Evolutionary conservation across 1,140 invertebrate species (phyloP).

Genomic region (Zaprionus kolodkinae): DNA sequence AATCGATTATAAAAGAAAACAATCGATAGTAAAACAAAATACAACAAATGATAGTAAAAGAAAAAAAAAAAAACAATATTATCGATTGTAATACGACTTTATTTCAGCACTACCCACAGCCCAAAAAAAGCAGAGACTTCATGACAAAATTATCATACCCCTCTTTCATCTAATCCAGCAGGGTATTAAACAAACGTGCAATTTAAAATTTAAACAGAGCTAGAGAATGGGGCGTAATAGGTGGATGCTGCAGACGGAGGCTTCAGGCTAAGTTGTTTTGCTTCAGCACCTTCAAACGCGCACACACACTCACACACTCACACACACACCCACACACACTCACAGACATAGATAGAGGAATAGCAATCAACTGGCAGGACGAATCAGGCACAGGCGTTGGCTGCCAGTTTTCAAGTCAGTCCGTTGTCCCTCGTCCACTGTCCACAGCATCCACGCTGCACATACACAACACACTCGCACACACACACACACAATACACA

Average conservation of each 20-base stretch:
- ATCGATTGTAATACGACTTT: no score
- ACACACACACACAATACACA: conserved; percentile 10
- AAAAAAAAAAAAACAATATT: no score
- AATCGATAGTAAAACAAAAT: no score
- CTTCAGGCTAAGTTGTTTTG: conserved; percentile 40
- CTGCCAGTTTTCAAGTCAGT: conserved; percentile 25
- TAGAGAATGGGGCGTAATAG: background rate
- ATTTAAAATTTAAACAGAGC: conserved; percentile 34
- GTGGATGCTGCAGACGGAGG: background rate
- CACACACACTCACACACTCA: conserved; percentile 9
- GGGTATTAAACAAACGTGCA: conserved; percentile 31
- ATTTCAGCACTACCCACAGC: no score
- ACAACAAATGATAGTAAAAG: no score
- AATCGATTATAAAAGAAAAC: no score
- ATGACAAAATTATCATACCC: background rate
- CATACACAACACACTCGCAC: conserved; percentile 26
- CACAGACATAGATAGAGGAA: background rate
- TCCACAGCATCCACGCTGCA: conserved; percentile 55
- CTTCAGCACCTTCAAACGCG: conserved; percentile 40
- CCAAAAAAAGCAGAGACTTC: no score
- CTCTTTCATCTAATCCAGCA: background rate
- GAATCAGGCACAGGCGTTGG: conserved; percentile 70
- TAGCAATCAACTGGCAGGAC: conserved; percentile 61
- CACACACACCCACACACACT: conserved; percentile 27
- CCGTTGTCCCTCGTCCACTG: background rate